A percentile compares a stretch with the other conserved stretches of the same genome.
These are phyloP conservation scores for Myotis brandtii DNA, from an alignment of 2,113 vertebrate genomes.

Conservation along the genomic window DNA sequence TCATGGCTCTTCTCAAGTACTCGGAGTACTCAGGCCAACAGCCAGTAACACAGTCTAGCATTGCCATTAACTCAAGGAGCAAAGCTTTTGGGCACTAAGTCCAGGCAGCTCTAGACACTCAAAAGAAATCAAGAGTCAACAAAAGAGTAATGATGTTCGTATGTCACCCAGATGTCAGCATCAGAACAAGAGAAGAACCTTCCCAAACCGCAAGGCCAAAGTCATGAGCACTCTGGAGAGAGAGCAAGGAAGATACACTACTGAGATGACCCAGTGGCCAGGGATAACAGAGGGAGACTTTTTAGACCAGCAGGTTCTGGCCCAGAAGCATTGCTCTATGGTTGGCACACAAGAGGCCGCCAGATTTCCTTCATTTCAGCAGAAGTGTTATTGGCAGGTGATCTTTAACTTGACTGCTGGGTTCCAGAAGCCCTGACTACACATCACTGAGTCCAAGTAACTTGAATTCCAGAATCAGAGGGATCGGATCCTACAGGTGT, in stretches of 20 bases:
- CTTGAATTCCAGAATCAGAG: not conserved
- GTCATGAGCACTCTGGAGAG: not conserved
- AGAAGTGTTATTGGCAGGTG: not conserved
- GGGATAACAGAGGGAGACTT: not conserved
- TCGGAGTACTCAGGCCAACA: not conserved
- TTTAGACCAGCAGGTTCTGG: not conserved
- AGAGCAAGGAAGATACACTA: not conserved
- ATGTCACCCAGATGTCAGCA: slow-evolving; percentile 32
- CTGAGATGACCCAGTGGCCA: not conserved
- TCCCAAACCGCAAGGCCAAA: not conserved
- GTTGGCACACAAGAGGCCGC: not conserved
- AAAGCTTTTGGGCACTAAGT: not conserved
- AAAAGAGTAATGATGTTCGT: not conserved
- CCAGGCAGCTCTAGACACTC: slow-evolving; percentile 50
- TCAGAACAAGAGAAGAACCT: not conserved
- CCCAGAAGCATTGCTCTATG: not conserved
- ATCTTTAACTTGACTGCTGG: not conserved
- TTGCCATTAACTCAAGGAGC: slow-evolving; percentile 77
- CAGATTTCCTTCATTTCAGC: not conserved
- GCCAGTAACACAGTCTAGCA: not conserved
- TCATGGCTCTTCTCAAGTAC: not conserved
- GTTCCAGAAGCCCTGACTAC: slow-evolving; percentile 36
- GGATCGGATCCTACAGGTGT: not conserved
- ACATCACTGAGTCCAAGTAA: not conserved
- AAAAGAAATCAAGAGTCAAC: not conserved